A percentile compares a stretch with the other conserved stretches of the same genome.
Evolutionary conservation across 2,797 vertebrate genomes (phyloP).

Genomic region (Betta splendens): DNA sequence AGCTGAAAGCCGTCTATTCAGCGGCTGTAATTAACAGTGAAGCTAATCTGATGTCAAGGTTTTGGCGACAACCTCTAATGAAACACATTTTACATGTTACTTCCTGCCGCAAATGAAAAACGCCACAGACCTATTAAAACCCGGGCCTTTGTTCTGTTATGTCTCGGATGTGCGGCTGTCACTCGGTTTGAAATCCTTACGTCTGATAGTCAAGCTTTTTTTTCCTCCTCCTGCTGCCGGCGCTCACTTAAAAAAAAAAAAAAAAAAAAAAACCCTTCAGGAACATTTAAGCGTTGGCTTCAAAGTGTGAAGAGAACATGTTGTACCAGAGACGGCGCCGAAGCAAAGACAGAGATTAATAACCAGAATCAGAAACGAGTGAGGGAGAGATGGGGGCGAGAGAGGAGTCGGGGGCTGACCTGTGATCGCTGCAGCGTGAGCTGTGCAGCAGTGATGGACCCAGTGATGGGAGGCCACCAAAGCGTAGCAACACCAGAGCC

Average conservation of each 20-base stretch:
- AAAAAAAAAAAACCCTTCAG: constrained; percentile 56
- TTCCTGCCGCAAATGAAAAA: constrained; percentile 60
- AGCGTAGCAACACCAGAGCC: constrained; percentile 29
- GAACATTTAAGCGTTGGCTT: constrained; percentile 53
- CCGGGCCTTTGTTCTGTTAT: constrained; percentile 53
- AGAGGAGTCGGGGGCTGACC: constrained; percentile 32
- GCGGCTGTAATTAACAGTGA: constrained; percentile 55
- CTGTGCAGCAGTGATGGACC: constrained; percentile 36
- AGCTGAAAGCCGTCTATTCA: constrained; percentile 28
- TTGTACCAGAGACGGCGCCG: constrained; percentile 30
- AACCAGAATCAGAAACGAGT: constrained; percentile 46
- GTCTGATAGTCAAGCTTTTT: constrained; percentile 40
- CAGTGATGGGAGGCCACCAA: constrained; percentile 26
- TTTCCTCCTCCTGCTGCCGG: constrained; percentile 38
- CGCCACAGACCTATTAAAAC: constrained; percentile 59
- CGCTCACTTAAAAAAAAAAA: constrained; percentile 39
- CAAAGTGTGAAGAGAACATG: constrained; percentile 53
- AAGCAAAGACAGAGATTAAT: constrained; percentile 44
- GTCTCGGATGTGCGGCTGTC: constrained; percentile 54
- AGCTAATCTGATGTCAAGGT: constrained; percentile 53
- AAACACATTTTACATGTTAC: constrained; percentile 54
- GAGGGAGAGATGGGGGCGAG: constrained; percentile 45
- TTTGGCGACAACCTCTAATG: constrained; percentile 60
- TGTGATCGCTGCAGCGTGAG: constrained; percentile 30
- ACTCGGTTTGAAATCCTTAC: constrained; percentile 40